Conservation (phyloP, 2,888 invertebrate genomes). For the Tenthredo distinguenda region DNA sequence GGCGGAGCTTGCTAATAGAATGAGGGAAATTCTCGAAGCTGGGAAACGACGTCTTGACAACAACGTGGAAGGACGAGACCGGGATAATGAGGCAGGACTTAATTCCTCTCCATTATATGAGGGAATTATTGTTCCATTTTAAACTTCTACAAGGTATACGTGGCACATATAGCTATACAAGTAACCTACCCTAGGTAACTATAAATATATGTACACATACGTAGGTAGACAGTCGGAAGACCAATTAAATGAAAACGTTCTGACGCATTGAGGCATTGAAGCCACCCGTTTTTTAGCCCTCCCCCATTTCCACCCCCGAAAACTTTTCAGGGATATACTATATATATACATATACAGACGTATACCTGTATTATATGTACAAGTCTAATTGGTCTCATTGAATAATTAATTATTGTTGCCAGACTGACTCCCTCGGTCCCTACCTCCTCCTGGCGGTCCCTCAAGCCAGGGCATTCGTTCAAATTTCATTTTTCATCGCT, state of each 20-base stretch:
- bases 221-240: conserved; percentile 9
- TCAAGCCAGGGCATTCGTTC: conserved; percentile 5
- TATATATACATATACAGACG: too few species aligned
- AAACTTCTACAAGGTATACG: background rate
- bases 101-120: background rate
- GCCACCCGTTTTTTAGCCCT: background rate
- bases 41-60: conserved; percentile 5
- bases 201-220: background rate
- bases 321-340: background rate
- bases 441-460: background rate
- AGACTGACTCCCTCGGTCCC: conserved; percentile 5
- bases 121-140: background rate
- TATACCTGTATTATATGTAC: background rate
- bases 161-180: too few species aligned
- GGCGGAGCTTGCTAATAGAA: background rate
- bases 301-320: background rate
- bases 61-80: background rate
- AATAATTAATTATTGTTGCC: conserved; percentile 48
- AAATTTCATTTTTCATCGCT: conserved; percentile 59
- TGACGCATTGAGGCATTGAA: background rate
- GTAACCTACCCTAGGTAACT: background rate
- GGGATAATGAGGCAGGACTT: background rate
- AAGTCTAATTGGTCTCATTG: conserved; percentile 46
- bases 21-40: background rate
- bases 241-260: conserved; percentile 22